Conservation (phyloP, 1,140 invertebrate genomes). For the Leptinotarsa lineolata region DNA sequence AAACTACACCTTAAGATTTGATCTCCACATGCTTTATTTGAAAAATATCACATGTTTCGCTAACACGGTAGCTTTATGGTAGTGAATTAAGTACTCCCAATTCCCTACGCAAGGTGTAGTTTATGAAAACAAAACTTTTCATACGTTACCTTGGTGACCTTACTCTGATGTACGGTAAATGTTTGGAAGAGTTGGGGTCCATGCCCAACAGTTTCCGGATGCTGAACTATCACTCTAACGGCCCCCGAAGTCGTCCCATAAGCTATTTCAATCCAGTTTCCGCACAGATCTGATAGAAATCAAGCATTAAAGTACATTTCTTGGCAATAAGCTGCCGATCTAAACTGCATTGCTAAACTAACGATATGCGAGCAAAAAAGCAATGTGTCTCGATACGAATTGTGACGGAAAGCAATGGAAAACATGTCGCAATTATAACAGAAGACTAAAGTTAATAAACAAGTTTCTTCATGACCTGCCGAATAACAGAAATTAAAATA, state of each 20-base stretch:
- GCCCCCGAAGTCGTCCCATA: constrained; percentile 96
- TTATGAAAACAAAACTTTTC: neutral
- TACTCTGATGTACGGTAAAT: constrained; percentile 95
- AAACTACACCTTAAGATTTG: too few relatives aligned
- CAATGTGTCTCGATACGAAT: neutral
- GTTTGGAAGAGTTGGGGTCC: constrained; percentile 97
- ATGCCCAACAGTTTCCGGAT: constrained; percentile 97
- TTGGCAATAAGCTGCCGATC: neutral
- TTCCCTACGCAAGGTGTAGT: neutral
- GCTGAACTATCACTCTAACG: constrained; percentile 95
- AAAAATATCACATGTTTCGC: too few relatives aligned
- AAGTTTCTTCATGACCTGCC: too few relatives aligned
- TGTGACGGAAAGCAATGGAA: neutral
- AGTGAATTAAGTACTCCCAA: too few relatives aligned
- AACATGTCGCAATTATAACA: neutral
- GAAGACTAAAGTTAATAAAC: too few relatives aligned
- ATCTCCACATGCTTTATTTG: too few relatives aligned
- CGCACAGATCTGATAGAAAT: constrained; percentile 76
- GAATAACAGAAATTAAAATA: too few relatives aligned
- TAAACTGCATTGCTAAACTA: neutral
- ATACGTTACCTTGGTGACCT: constrained; percentile 83
- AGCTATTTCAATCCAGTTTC: constrained; percentile 99
- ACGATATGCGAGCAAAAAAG: neutral
- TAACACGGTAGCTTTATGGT: too few relatives aligned
- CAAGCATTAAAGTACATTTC: constrained; percentile 3